A percentile compares a stretch with the other conserved stretches of the same genome.
Conservation (phyloP, 2,888 invertebrate genomes). For the Leptopilina myrica region DNA sequence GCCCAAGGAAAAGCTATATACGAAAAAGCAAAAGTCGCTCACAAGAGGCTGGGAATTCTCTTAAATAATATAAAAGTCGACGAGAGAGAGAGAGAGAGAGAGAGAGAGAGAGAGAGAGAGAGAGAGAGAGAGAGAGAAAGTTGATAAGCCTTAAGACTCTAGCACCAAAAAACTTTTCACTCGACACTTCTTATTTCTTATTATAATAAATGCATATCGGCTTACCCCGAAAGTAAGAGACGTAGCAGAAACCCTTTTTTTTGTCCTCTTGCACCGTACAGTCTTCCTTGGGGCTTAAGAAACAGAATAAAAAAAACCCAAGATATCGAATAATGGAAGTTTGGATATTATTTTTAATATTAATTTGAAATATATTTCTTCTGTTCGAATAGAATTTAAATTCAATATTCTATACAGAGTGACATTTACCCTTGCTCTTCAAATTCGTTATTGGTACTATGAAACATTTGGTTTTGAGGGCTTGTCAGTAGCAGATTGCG, state of each 20-base stretch:
- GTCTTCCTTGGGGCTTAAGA: constrained; percentile 61
- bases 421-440: constrained; percentile 21
- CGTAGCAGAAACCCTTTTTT: constrained; percentile 70
- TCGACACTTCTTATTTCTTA: constrained; percentile 72
- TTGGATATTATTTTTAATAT: too few species aligned
- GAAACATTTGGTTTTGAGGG: constrained; percentile 42
- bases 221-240: constrained; percentile 70
- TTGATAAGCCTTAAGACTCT: constrained; percentile 72
- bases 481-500: constrained; percentile 71
- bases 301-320: too few species aligned
- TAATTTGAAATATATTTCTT: too few species aligned
- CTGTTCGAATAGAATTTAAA: too few species aligned
- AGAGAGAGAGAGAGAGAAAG: constrained; percentile 60
- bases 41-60: constrained; percentile 64
- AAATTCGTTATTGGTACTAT: not conserved
- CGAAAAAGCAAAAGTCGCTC: constrained; percentile 53
- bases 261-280: constrained; percentile 57
- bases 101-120: constrained; percentile 71
- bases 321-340: too few species aligned
- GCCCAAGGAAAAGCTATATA: constrained; percentile 41
- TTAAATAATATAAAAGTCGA: constrained; percentile 76
- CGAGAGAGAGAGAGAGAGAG: constrained; percentile 66
- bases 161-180: constrained; percentile 65
- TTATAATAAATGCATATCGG: constrained; percentile 77
- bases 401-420: not conserved